Base-by-base conservation (phyloP, 2,888 invertebrate genomes). In the Drosophila dives region DNA sequence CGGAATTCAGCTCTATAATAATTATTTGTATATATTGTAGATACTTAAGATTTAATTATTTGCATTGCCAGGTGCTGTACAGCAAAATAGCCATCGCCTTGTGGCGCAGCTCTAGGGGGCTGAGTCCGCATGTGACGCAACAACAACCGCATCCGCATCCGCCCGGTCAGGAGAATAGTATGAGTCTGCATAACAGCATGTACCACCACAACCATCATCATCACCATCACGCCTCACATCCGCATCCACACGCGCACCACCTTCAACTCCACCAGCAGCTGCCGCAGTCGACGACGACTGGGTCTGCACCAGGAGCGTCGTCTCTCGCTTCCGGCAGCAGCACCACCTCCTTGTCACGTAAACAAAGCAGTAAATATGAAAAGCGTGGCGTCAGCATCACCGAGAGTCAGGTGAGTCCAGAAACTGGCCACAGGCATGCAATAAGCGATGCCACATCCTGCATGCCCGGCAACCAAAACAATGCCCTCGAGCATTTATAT, bases 1-100 rank as follows among this genome's bases (percentile, higher is more conserved):
- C 23, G 40, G 49, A 40, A 59, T 38, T 20, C 48, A n/a, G 12
- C 2, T 36, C 2, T 34, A 4, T 2, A 34, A 26, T 36, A 29
- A 23, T n/a, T 42, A 20, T 58, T 32, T 2, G 3, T 10, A 17
- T 34, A 26, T 48, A 26, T 7, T 40, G n/a, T 26, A 12, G 26
- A 29, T 59, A 29, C 3, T 33, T 23, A n/a, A 17, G 40, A 51
- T 38, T 45, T 40, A 48, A 48, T 55, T 32, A 40, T n/a, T 8
- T 45, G 20, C 10, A 23, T 23, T 45, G 59, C 15, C 64, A 96
- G 96, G 94, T 96, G 48, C 94, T 98, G 40, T 98, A 98, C 92
- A 96, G 96, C 40, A 95, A 96, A 86, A 98, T 98, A 64, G 97
- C 97, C 4, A 94, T 97, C 32, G 96, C 96, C 0, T 93, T 98